Conservation (phyloP, 2,797 vertebrate genomes). For the Dendrocincla fuliginosa region DNA sequence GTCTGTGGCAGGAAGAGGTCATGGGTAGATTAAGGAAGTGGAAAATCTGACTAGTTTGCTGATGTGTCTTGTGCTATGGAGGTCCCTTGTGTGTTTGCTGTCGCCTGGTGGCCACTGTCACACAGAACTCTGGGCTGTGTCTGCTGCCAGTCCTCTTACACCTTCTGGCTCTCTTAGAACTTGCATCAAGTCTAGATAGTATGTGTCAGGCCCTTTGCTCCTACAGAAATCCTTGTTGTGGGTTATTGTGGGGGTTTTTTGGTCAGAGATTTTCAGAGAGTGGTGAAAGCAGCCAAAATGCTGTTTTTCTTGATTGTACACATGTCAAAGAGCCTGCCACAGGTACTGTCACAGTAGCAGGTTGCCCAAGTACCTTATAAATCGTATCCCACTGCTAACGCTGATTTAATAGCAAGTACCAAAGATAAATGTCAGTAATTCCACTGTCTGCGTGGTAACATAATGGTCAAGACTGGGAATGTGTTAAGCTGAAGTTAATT, state of each 20-base stretch:
- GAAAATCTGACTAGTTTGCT: background rate
- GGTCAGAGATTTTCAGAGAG: background rate
- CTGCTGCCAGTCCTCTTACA: background rate
- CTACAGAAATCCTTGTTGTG: background rate
- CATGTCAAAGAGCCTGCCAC: background rate
- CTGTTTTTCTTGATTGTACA: background rate
- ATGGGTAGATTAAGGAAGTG: background rate
- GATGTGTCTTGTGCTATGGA: fast-evolving
- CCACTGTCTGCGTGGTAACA: background rate
- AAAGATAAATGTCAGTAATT: background rate
- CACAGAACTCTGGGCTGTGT: background rate
- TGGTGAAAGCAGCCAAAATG: background rate
- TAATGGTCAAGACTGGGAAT: background rate
- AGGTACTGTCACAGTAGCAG: background rate
- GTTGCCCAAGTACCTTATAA: fast-evolving
- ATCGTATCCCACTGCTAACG: background rate
- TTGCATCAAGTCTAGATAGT: background rate
- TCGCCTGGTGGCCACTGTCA: slow-evolving; percentile 1
- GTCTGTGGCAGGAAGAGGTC: background rate
- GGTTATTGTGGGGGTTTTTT: background rate
- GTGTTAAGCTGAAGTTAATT: background rate
- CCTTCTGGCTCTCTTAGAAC: background rate
- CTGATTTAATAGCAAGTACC: background rate
- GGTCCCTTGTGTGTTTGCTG: slow-evolving; percentile 6
- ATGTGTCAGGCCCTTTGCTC: background rate